Conservation (phyloP, 2,888 invertebrate genomes). For the Drosophila eohydei region DNA sequence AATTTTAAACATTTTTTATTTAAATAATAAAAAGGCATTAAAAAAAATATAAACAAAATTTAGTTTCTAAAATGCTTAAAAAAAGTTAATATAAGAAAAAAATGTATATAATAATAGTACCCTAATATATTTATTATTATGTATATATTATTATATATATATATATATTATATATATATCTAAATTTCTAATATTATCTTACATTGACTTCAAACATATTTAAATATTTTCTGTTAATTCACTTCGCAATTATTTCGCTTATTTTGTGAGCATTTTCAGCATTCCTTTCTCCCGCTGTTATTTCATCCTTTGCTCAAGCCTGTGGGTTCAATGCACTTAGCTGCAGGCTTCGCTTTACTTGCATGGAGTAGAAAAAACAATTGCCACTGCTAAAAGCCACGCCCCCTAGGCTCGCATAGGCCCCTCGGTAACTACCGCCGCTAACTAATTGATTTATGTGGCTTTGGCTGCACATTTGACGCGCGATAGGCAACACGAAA, state of each 20-base stretch:
- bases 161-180: no score
- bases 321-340: conserved; percentile 21
- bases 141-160: not conserved
- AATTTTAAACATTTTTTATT: no score
- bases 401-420: not conserved
- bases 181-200: no score
- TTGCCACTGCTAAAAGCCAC: conserved; percentile 18
- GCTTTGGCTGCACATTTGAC: conserved; percentile 50
- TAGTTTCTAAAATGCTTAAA: no score
- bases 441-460: conserved; percentile 70
- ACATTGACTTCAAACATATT: no score
- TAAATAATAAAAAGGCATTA: no score
- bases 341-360: not conserved
- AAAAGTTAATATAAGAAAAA: no score
- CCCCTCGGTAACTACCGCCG: not conserved
- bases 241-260: not conserved
- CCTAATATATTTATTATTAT: no score
- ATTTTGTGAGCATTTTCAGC: not conserved
- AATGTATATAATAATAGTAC: no score
- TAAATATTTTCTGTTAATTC: no score
- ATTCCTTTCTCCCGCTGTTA: not conserved
- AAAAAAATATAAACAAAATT: no score
- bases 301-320: not conserved
- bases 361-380: not conserved
- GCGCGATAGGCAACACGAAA: conserved; percentile 70